Evolutionary conservation across 2,797 vertebrate genomes (phyloP), one percentile per base, ranked within the genome.

Genomic region (Cyclura pinguis): DNA sequence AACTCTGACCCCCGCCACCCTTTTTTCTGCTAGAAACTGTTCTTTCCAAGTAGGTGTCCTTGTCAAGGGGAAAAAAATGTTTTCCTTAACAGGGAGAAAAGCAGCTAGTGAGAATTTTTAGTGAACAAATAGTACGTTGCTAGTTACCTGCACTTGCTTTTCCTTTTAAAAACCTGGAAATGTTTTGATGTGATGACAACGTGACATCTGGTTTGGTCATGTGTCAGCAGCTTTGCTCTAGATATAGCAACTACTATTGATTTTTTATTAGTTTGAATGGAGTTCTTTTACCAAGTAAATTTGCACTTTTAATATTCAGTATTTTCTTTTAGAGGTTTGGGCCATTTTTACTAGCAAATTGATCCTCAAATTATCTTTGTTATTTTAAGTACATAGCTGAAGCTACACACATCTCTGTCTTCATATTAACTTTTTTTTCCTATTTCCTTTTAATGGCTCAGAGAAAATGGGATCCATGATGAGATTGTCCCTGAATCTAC

Each of bases 391-490:
- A n/a, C 18, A n/a, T 0, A 52, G 14, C 42, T 73, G n/a, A 29
- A n/a, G 13, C n/a, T 83, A 47, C 14, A 13, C 4, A 24, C 9
- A 29, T 59, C 14, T 16, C 24, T 74, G 64, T 64, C 27, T 76
- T 62, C 6, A 50, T 32, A 27, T 47, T 5, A 80, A 32, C 42
- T 73, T 73, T 84, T 9, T 86, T 18, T 82, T 38, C 27, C 42
- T 38, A 4, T 6, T 42, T 84, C 91, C 89, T 91, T 6, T 90
- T 89, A 27, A 1, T n/a, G 57, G 0, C 69, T 83, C 67, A 96
- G 97, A 80, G 95, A 94, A 91, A 96, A 94, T 80, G 76, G 78
- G 50, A 91, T 93, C 80, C 80, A 1, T 57, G 95, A 95, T 84
- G 93, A 94, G 84, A 55, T 91, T 84, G 91, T 76, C 22, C 94